Percentiles rank a stretch among this genome's conserved stretches.
phyloP scores from a whole-genome alignment of 1,140 invertebrate species.

The Oncopeltus fasciatus region DNA sequence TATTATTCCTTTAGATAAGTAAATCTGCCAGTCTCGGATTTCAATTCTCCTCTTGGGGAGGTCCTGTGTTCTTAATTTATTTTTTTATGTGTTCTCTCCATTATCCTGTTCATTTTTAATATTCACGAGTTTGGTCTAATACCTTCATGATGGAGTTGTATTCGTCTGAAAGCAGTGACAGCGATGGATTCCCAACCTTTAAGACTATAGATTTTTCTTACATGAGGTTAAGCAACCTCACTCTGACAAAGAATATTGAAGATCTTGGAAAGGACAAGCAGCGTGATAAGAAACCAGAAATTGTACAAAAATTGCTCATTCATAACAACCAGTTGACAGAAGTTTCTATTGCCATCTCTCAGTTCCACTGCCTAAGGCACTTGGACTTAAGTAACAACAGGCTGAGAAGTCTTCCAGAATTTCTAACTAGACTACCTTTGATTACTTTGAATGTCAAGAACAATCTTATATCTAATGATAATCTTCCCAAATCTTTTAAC shows the following conservation, averaged over 20 bases:
- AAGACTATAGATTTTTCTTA: background rate
- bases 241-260: constrained; percentile 4
- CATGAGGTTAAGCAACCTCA: constrained; percentile 10
- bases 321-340: constrained; percentile 50
- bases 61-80: no score
- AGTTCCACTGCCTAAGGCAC: constrained; percentile 51
- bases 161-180: constrained; percentile 13
- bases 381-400: constrained; percentile 80
- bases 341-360: constrained; percentile 36
- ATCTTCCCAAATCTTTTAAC: constrained; percentile 71
- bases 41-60: no score
- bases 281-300: background rate
- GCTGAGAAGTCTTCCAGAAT: constrained; percentile 56
- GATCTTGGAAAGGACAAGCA: background rate
- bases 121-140: no score
- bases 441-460: constrained; percentile 72
- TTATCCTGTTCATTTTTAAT: no score
- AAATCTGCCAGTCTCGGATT: no score
- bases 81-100: no score
- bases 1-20: no score
- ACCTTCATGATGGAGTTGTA: constrained; percentile 8
- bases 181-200: constrained; percentile 15
- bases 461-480: constrained; percentile 65
- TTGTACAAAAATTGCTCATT: constrained; percentile 48
- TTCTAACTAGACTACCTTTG: constrained; percentile 54